Base-by-base conservation (phyloP, 2,797 vertebrate genomes). In the Menidia menidia region DNA sequence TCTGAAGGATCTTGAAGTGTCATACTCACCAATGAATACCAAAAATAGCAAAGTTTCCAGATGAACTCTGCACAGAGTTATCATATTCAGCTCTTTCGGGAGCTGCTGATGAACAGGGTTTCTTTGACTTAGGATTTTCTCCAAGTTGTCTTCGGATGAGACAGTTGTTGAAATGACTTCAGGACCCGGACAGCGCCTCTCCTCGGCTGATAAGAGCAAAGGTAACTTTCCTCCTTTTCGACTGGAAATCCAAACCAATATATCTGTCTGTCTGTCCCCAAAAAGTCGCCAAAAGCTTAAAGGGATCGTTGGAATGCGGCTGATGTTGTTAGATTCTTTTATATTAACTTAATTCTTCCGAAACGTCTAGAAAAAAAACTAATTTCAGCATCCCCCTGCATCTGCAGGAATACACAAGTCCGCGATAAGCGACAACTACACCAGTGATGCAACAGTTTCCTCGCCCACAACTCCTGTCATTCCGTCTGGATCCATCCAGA, bases 111-210 rank as follows among this genome's bases (percentile, higher is more conserved):
- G 58, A 70, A 56, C 45, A 81, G 47, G 45, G 59, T 76, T 65
- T 71, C 73, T 84, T 76, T 70, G 43, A 66, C 58, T 59, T 68
- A 16, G 50, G 62, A 12, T 60, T 57, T 54, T 15, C 5, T 5
- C 54, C 0, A 68, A 65, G 64, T 71, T 55, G 33, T 60, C 48
- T 67, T 64, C 45, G 25, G 39, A 25, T 2, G 25, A 73, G 54
- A 50, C 55, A 69, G 50, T 58, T 32, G 50, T 12, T 32, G 50
- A 41, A 15, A 68, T 4, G 52, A 71, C 35, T 87, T 91, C 92
- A 94, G 92, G 0, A 94, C 93, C 88, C 55, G 85, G 94, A 93
- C 91, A 95, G 93, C 88, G 78, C 84, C 88, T 78, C 74, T 76
- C 58, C 51, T 70, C 50, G 59, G 61, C 18, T 14, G 65, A 64